These are phyloP conservation scores for Anneissia japonica DNA, from an alignment of 35 echinoderm and acorn worm species.

Conservation along the genomic window DNA sequence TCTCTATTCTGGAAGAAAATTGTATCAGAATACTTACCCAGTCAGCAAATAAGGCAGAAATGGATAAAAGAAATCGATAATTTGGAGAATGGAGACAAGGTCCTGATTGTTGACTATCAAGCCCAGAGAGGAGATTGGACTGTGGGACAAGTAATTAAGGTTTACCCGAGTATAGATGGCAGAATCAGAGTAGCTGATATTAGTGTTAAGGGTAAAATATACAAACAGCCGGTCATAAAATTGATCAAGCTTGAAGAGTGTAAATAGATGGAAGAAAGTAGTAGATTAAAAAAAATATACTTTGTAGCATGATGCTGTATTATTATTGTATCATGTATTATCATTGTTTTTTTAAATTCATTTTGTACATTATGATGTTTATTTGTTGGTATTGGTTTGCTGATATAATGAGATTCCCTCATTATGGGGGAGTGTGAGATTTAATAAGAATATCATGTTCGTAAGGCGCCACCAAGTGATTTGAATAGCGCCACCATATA, in stretches of 20 bases:
- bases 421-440: too few relatives aligned
- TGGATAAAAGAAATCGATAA: slow-evolving; percentile 15
- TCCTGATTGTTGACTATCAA: slow-evolving; percentile 22
- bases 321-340: too few relatives aligned
- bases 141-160: slow-evolving; percentile 13
- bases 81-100: slow-evolving; percentile 12
- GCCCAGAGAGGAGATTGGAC: slow-evolving; percentile 15
- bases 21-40: slow-evolving; percentile 32
- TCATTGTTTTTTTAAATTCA: too few relatives aligned
- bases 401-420: too few relatives aligned
- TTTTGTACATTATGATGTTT: too few relatives aligned
- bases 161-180: slow-evolving; percentile 33
- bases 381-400: too few relatives aligned
- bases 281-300: too few relatives aligned
- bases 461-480: too few relatives aligned
- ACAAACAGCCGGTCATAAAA: slow-evolving; percentile 39
- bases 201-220: slow-evolving; percentile 15
- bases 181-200: slow-evolving; percentile 42
- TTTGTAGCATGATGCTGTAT: too few relatives aligned
- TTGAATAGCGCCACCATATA: too few relatives aligned
- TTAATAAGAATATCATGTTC: too few relatives aligned
- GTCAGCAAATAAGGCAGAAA: slow-evolving; percentile 23
- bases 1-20: slow-evolving; percentile 40
- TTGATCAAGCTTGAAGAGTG: slow-evolving; percentile 11
- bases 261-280: too few relatives aligned